Base-by-base conservation (phyloP, 2,113 vertebrate genomes). In the Sturnira hondurensis region DNA sequence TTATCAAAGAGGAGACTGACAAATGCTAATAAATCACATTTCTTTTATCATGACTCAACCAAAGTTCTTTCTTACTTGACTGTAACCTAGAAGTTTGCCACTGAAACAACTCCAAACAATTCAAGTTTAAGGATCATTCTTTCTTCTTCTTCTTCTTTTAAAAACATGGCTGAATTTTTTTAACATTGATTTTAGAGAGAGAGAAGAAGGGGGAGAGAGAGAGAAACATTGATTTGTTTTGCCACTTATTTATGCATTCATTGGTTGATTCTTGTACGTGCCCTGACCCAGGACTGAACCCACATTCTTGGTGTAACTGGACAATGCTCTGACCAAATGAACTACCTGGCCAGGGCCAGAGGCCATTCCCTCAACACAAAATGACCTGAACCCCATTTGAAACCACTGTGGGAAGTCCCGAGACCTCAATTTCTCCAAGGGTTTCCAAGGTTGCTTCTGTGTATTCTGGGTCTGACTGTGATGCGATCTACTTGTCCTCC, bases 1-100 rank as follows among this genome's bases (percentile, higher is more conserved):
- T 20, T 19, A 16, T 63, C 28, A 45, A 65, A 65, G n/a, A 92
- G 83, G 52, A 47, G 5, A 58, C n/a, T 61, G 61, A 88, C 52
- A 91, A 70, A 63, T 58, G 56, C 13, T 73, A 74, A 77, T 45
- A 88, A 83, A 67, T 73, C 54, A 91, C 11, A 38, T 89, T 91
- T 91, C 43, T 96, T 92, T 86, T 87, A 54, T n/a, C 56, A 47
- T 56, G 41, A 70, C 68, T 95, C 45, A 92, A 36, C 63, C 65
- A 78, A 90, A 77, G 19, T 50, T 83, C n/a, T 89, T 97, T 94
- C 50, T 87, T 36, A 80, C 14, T 81, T 68, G 77, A 76, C 15
- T 50, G 36, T 68, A 63, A 88, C 17, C n/a, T 17, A 81, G 88
- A 89, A 52, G 22, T 89, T 93, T 84, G 71, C 33, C 36, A 63